Base-by-base conservation (phyloP, 2,797 vertebrate genomes). In the Lophotriccus pileatus region DNA sequence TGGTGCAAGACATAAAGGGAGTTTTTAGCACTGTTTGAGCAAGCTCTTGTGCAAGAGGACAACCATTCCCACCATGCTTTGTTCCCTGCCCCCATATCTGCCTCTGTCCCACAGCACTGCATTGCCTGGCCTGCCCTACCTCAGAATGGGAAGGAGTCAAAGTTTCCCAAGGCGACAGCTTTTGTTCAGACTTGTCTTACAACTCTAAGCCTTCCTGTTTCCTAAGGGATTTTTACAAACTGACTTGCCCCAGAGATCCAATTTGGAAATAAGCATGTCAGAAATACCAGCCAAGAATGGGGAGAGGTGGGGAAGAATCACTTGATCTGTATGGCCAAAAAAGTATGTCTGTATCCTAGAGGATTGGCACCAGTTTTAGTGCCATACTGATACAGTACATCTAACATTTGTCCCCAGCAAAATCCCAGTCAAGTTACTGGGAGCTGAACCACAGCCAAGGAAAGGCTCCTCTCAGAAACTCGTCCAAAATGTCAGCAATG, bases 261-360 rank as follows among this genome's bases (percentile, higher is more conserved):
- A 14, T 69, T 49, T 55, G 70, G 47, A 66, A 62, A 49, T 8
- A 32, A 56, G 16, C 16, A 19, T 4, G 32, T 52, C 0, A 4
- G 66, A 77, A 72, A 41, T 27, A 49, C 1, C 60, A 39, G 60
- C 37, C 41, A 43, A n/a, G 73, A 52, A 30, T 2, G 17, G n/a
- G 74, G 37, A 89, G 70, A 73, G 47, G 47, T 27, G 36, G 22
- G 76, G 69, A 79, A 69, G 34, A 83, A 50, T 12, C n/a, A 2
- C 37, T n/a, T 7, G 2, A 32, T 7, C 21, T 5, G 43, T 14
- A 4, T 0, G 3, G 22, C 37, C 14, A 2, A 10, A 4, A 10
- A 34, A 44, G 15, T 1, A 15, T 2, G 34, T 2, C 9, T 17
- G 21, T 15, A 14, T 43, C 46, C 69, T 36, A 16, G 59, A 43